Evolutionary conservation across 92 coral and sea anemone species (phyloP).

Genomic region (Zoanthus gigantus): DNA sequence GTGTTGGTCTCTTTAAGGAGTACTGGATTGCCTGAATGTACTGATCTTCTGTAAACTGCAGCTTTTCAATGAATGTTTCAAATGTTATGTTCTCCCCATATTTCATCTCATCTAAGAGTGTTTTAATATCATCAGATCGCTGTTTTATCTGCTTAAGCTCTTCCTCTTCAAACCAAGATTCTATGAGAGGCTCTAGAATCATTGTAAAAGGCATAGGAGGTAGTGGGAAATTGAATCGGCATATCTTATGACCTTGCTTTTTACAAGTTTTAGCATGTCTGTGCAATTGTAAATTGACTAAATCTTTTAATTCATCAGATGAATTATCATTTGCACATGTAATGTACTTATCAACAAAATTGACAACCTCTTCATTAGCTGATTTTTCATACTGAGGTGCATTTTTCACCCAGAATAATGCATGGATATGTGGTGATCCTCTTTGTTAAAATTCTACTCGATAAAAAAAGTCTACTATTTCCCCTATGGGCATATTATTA

Average conservation of each 20-base stretch:
- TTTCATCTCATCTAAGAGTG: slow-evolving; percentile 54
- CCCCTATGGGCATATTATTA: neutral
- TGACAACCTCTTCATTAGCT: slow-evolving; percentile 24
- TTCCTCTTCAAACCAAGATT: slow-evolving; percentile 33
- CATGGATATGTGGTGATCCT: neutral
- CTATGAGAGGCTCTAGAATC: slow-evolving; percentile 50
- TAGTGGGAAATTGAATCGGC: neutral
- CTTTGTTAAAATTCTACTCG: neutral
- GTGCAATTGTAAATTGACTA: slow-evolving; percentile 44
- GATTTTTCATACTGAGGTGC: neutral
- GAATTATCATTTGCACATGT: neutral
- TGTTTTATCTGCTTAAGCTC: slow-evolving; percentile 36
- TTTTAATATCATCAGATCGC: slow-evolving; percentile 44
- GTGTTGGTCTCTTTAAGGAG: slow-evolving; percentile 55
- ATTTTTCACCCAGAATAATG: neutral
- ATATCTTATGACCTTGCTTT: slow-evolving; percentile 53
- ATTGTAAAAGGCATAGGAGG: slow-evolving; percentile 61
- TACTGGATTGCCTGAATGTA: slow-evolving; percentile 44
- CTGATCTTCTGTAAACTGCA: slow-evolving; percentile 27
- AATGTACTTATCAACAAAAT: slow-evolving; percentile 70
- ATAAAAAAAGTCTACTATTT: neutral
- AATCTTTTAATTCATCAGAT: slow-evolving; percentile 28
- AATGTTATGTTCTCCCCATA: slow-evolving; percentile 54
- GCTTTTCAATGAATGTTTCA: slow-evolving; percentile 59
- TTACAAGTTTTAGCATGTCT: slow-evolving; percentile 66